Percentiles rank a stretch among this genome's conserved stretches.
phyloP scores from a whole-genome alignment of 2,113 vertebrate genomes.

The Lagenorhynchus albirostris region DNA sequence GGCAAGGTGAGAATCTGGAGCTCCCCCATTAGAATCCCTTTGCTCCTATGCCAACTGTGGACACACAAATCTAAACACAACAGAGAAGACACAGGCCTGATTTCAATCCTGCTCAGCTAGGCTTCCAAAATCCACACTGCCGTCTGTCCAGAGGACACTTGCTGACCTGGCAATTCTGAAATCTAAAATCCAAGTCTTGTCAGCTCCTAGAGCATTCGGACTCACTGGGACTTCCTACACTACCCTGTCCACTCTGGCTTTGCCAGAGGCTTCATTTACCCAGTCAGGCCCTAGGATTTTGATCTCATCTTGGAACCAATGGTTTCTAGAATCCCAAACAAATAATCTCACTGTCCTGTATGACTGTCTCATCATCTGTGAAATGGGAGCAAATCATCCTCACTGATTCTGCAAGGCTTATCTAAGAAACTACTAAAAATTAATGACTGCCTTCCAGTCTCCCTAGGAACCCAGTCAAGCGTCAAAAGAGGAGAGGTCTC shows the following conservation, averaged over 20 bases:
- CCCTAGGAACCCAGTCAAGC: background rate
- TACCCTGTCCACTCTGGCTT: background rate
- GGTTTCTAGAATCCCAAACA: background rate
- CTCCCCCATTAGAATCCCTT: fast-evolving
- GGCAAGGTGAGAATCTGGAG: background rate
- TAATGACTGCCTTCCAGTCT: background rate
- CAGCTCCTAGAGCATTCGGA: background rate
- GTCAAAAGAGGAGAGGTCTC: background rate
- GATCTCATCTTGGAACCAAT: background rate
- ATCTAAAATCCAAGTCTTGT: background rate
- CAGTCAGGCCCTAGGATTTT: background rate
- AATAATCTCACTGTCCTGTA: background rate
- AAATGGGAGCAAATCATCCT: background rate
- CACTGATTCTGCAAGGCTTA: background rate
- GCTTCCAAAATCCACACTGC: background rate
- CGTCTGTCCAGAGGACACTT: background rate
- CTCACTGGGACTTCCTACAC: fast-evolving
- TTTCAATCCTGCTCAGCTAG: background rate
- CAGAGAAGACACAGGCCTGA: background rate
- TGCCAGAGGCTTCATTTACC: background rate
- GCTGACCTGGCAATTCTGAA: background rate
- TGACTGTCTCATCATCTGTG: background rate
- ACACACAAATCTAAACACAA: background rate
- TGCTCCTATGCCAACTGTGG: no score
- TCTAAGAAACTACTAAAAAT: background rate